These are phyloP conservation scores for Trichomalopsis sarcophagae DNA, from an alignment of 1,140 invertebrate species.

Conservation along the genomic window DNA sequence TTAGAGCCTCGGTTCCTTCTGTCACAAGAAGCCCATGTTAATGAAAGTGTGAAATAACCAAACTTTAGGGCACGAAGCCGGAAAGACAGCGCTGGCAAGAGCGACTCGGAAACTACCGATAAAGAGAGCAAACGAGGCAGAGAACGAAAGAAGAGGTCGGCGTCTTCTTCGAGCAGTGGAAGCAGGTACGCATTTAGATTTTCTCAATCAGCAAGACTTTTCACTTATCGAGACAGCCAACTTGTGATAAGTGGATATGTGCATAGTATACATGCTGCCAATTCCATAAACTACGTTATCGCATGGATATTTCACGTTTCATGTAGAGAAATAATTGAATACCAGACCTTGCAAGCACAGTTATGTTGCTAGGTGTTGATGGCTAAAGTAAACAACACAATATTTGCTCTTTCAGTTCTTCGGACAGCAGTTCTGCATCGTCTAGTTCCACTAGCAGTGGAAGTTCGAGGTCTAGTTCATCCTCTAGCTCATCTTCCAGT, in stretches of 20 bases:
- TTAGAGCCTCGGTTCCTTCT: not conserved
- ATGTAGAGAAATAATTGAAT: not conserved
- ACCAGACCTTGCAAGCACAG: not conserved
- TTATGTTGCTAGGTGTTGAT: not conserved
- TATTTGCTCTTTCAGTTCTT: constrained; percentile 77
- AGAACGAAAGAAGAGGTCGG: constrained; percentile 82
- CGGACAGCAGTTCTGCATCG: constrained; percentile 82
- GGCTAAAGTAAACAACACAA: not conserved
- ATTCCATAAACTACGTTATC: not conserved
- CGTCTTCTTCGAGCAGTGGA: constrained; percentile 85
- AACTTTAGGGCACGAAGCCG: constrained; percentile 78
- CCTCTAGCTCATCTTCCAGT: constrained; percentile 81
- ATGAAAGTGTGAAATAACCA: constrained; percentile 39
- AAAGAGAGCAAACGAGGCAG: constrained; percentile 84
- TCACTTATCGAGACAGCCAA: not conserved
- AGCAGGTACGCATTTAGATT: constrained; percentile 77
- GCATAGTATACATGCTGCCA: not conserved
- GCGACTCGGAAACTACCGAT: constrained; percentile 78
- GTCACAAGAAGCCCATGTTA: not conserved
- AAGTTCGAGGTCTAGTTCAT: constrained; percentile 82
- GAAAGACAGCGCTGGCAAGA: constrained; percentile 74
- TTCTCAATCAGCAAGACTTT: not conserved
- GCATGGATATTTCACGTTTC: too few relatives aligned
- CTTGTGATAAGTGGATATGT: too few relatives aligned
- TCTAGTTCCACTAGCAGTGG: constrained; percentile 77